phyloP scores from a whole-genome alignment of 2,797 vertebrate species.

The Microchirus variegatus region DNA sequence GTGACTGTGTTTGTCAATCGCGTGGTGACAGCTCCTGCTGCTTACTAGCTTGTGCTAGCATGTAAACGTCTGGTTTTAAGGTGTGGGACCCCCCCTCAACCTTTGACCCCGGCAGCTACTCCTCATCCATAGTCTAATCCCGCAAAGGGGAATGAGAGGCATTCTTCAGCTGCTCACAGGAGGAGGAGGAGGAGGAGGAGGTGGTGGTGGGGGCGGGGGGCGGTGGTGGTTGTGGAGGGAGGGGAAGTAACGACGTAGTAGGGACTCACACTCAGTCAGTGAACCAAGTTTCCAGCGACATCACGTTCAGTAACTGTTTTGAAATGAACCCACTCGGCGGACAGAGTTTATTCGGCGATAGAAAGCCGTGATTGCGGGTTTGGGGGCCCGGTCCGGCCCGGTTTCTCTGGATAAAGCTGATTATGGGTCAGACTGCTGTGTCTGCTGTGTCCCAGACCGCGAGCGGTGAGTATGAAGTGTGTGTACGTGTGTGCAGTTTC shows the following conservation, averaged over 20 bases:
- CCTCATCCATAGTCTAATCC: constrained; percentile 46
- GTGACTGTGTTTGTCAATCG: too few relatives aligned
- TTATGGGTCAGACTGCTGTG: constrained; percentile 78
- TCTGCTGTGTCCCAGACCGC: constrained; percentile 70
- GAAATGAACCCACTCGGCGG: constrained; percentile 51
- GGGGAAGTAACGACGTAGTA: constrained; percentile 67
- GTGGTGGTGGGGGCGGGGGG: constrained; percentile 10
- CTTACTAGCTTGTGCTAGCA: not conserved
- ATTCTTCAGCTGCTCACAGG: constrained; percentile 56
- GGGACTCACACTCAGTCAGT: constrained; percentile 38
- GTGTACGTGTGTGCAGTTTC: constrained; percentile 1
- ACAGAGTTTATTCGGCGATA: constrained; percentile 36
- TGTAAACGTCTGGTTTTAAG: constrained; percentile 8
- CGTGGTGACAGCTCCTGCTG: too few relatives aligned
- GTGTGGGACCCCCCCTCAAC: constrained; percentile 39
- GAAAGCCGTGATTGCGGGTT: constrained; percentile 47
- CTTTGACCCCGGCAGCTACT: constrained; percentile 61
- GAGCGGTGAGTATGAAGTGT: constrained; percentile 65
- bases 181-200: constrained; percentile 15
- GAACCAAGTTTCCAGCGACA: constrained; percentile 62
- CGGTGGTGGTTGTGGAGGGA: too few relatives aligned
- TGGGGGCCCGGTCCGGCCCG: constrained; percentile 43
- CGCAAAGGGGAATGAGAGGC: constrained; percentile 63
- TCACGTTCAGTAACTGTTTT: constrained; percentile 32
- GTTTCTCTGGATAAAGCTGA: constrained; percentile 44